Conservation (phyloP, 2,888 invertebrate species). For the Isotomurus palustris region DNA sequence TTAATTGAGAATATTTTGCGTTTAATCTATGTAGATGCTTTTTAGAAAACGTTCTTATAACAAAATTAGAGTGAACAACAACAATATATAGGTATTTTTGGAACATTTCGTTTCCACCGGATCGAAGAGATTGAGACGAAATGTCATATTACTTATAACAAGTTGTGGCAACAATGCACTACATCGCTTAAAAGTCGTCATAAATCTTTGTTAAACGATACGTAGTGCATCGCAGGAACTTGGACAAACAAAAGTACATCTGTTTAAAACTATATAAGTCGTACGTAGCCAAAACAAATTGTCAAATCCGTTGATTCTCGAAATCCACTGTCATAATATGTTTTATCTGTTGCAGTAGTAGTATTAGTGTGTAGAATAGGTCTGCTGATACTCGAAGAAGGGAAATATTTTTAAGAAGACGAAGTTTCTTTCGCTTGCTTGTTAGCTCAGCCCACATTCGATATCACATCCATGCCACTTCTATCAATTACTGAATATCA, state of each 20-base stretch:
- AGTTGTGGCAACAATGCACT: not conserved
- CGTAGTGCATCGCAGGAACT: constrained; percentile 2
- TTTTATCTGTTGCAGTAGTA: no score
- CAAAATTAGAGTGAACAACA: constrained; percentile 14
- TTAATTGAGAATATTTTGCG: constrained; percentile 7
- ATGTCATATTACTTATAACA: constrained; percentile 3
- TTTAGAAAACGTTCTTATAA: constrained; percentile 13
- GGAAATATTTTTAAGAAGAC: constrained; percentile 4
- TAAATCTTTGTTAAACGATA: not conserved
- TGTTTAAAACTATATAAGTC: no score
- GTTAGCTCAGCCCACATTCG: constrained; percentile 11
- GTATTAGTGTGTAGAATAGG: constrained; percentile 7
- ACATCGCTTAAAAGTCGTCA: no score
- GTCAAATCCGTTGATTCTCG: no score
- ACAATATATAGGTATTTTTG: not conserved
- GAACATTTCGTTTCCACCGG: constrained; percentile 6
- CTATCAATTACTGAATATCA: no score
- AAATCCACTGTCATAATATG: no score
- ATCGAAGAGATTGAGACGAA: no score
- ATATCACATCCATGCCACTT: constrained; percentile 12
- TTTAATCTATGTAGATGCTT: constrained; percentile 15
- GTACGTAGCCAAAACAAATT: constrained; percentile 5
- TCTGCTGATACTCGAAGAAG: constrained; percentile 13
- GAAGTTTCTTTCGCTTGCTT: constrained; percentile 12
- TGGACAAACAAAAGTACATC: not conserved